Conservation (phyloP, 2,113 vertebrate species). For the Caracal caracal region DNA sequence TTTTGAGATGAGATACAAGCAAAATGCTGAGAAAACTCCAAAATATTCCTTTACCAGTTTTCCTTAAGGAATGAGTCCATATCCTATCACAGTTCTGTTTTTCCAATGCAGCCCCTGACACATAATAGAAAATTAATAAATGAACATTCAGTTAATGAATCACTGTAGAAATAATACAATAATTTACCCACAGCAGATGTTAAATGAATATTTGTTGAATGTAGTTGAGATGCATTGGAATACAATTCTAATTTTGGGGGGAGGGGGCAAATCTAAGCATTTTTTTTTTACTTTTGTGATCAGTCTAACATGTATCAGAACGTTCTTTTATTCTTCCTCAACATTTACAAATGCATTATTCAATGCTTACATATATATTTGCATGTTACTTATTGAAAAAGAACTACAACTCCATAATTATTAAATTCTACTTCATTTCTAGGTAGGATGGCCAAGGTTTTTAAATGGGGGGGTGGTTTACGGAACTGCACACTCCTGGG, state of each 20-base stretch:
- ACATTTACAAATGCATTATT: background rate
- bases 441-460: background rate
- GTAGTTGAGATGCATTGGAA: background rate
- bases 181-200: background rate
- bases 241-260: constrained; percentile 1
- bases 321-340: background rate
- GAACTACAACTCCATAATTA: background rate
- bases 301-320: background rate
- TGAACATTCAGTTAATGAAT: background rate
- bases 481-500: background rate
- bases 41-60: background rate
- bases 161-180: background rate
- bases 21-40: background rate
- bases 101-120: background rate
- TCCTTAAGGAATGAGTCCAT: constrained; percentile 1
- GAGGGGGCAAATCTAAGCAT: background rate
- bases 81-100: background rate
- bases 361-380: background rate
- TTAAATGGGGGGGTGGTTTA: background rate
- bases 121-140: background rate
- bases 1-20: background rate
- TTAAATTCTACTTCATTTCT: background rate
- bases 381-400: background rate
- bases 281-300: background rate
- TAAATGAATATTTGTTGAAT: constrained; percentile 43